Evolutionary conservation across 2,888 invertebrate genomes (phyloP), one percentile per base, ranked within the genome.

Genomic region (Thymelicus lineola): DNA sequence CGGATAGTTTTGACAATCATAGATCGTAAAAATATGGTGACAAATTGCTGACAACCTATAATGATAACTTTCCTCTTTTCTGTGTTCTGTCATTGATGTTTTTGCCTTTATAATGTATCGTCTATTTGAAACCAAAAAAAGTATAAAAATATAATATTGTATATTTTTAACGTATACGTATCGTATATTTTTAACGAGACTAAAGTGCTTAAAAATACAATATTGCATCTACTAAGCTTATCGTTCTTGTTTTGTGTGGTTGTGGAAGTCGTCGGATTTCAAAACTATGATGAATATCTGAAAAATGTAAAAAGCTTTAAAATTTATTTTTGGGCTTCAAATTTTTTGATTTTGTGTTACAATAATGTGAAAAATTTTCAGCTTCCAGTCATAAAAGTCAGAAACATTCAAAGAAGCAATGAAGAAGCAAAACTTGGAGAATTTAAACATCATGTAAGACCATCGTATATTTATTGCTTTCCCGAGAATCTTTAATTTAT

Each of bases 371-470:
- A n/a, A n/a, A 35, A 17, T 53, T 74, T 75, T 20, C 70, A 75
- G 75, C 70, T 53, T 64, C 57, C 72, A 48, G 5, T 66, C 7
- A 17, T 63, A 7, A 66, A 50, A 71, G 12, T 72, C 7, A 74
- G 63, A 62, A 42, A n/a, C 1, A 36, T n/a, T 48, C 69, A 62
- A 50, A 58, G 17, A 60, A 66, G 35, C 10, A n/a, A 66, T 53
- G 66, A 68, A 9, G 36, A 75, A 71, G 73, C 76, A 0, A 64
- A 70, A 14, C 71, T 72, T 46, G 84, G 84, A 17, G 76, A 80
- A 28, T 65, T 84, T 45, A 80, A 78, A 48, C 82, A 85, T 75
- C 80, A 81, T 73, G 84, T 84, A 74, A 78, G 80, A 58, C 48
- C 28, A 38, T 53, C 53, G 10, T 17, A 7, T 15, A 17, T 7